Base-by-base conservation (phyloP, 2,113 vertebrate genomes). In the Etheostoma cragini region DNA sequence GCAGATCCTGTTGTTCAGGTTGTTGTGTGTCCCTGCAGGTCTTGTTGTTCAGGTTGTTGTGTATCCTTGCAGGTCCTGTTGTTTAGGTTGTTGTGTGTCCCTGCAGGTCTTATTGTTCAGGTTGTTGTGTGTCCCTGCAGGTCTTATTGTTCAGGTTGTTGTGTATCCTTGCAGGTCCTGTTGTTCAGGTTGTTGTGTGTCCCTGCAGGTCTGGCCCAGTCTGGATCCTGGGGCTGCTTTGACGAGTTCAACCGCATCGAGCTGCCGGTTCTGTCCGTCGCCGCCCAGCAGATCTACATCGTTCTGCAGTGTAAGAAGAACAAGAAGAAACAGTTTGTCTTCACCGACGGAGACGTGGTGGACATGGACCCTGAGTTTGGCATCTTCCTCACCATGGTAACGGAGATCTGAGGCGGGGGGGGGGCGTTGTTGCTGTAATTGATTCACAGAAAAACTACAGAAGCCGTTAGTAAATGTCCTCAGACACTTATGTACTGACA, bases 211-310 rank as follows among this genome's bases (percentile, higher is more conserved):
- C 95, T 98, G 84, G 97, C 97, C 2, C 97, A 98, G 76, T 97
- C 97, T 0, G 97, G 97, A 11, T 95, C 97, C 67, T 98, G 97
- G 97, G 97, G 97, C 7, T 98, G 97, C 88, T 98, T 98, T 84
- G 97, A 98, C 86, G 97, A 98, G 85, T 98, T 98, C 78, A 98
- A 97, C 92, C 94, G 96, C 86, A 98, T 98, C 60, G 97, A 98
- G 85, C 93, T 98, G 75, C 97, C 97, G 3, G 97, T 98, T 2
- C 93, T 98, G 73, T 98, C 97, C 0, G 97, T 98, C 46, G 97
- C 97, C 1, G 97, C 97, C 15, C 97, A 98, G 88, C 97, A 98
- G 93, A 97, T 98, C 91, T 96, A 95, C 89, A 96, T 97, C 57
- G 95, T 98, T 75, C 94, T 98, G 87, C 96, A 96, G 88, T 96